Base-by-base conservation (phyloP, 2,888 invertebrate species). In the Caradrina clavipalpis region DNA sequence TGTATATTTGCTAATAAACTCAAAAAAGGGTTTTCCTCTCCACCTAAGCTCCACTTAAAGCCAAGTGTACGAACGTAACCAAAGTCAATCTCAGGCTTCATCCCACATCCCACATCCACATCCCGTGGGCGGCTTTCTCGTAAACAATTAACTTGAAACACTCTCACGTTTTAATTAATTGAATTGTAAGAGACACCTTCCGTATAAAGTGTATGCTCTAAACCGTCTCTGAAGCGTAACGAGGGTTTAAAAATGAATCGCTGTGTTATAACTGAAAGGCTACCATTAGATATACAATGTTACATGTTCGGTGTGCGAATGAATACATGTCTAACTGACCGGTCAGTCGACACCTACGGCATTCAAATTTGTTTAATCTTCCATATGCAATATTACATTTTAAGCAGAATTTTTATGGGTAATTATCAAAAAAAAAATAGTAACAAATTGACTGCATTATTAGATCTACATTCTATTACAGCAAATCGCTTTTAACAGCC, bases 151-250 rank as follows among this genome's bases (percentile, higher is more conserved):
- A 73, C 61, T 69, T 51, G 51, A 42, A 67, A 49, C 63, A 42
- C 65, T 51, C 74, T 58, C 63, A 55, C 31, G 59, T 58, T 72
- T 61, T 60, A 79, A 73, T 70, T 80, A 80, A 80, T 79, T 77
- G 65, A 58, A 73, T 67, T 65, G 73, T 65, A 78, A 81, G 57
- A 68, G 74, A 80, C 65, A 67, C 78, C 59, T 63, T 58, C 39
- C 35, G 31, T 50, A 62, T 47, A 31, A 64, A 65, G 58, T 49
- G 55, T 59, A 35, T 66, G 55, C 64, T 73, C 56, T 50, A 51
- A 64, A 58, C 61, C 49, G 45, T 21, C 22, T 50, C 71, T 53
- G 51, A 22, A 58, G 55, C 26, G 13, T 54, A 66, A 73, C 55
- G 58, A 65, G 69, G 47, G 47, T 53, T 66, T 65, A 42, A 70